phyloP scores from a whole-genome alignment of 2,113 vertebrate species.

The Hymenochirus boettgeri region DNA sequence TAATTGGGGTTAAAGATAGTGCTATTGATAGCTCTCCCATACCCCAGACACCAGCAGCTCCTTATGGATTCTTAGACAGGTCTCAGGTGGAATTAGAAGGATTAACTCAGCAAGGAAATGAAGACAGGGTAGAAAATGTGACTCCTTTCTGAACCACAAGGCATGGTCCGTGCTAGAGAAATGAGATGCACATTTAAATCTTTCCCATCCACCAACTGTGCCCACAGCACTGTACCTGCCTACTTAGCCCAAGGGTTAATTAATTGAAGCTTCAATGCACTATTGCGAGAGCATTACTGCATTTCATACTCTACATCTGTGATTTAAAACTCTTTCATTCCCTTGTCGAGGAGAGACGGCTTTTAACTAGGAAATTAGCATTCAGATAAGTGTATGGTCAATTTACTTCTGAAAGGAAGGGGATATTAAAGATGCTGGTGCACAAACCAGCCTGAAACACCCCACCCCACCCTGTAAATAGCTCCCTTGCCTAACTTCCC shows the following conservation, averaged over 20 bases:
- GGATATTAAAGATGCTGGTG: conserved; percentile 79
- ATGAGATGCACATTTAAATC: conserved; percentile 99
- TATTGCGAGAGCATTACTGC: conserved; percentile 81
- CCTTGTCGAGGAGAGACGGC: conserved; percentile 84
- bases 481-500: conserved; percentile 51
- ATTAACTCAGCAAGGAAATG: conserved; percentile 80
- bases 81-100: conserved; percentile 82
- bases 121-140: conserved; percentile 90
- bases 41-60: conserved; percentile 75
- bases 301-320: conserved; percentile 94
- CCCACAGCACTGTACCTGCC: conserved; percentile 80
- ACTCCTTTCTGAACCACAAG: conserved; percentile 83
- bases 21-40: conserved; percentile 60
- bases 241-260: conserved; percentile 89
- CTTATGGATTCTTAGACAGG: conserved; percentile 73
- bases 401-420: conserved; percentile 82
- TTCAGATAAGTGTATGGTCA: conserved; percentile 90
- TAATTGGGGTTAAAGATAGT: conserved; percentile 39
- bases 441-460: conserved; percentile 73
- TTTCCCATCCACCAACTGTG: conserved; percentile 85
- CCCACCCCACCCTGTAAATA: conserved; percentile 69
- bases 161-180: conserved; percentile 81
- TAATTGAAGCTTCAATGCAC: conserved; percentile 87
- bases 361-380: conserved; percentile 97
- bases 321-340: conserved; percentile 84